phyloP scores from a whole-genome alignment of 2,113 vertebrate genomes.

The Macheiramphus alcinus region DNA sequence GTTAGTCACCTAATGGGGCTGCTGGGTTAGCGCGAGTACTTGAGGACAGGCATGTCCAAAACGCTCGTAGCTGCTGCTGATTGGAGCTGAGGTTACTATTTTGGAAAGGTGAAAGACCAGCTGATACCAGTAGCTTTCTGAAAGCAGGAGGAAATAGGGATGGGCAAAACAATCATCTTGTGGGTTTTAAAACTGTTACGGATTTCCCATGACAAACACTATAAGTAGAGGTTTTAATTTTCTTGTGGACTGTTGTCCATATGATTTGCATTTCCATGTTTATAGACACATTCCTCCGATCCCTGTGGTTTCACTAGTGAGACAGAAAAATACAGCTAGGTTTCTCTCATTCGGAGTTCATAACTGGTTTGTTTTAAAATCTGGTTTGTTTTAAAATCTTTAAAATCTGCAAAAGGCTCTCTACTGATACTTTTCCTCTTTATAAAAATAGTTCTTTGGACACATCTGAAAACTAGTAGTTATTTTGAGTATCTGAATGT shows the following conservation, averaged over 20 bases:
- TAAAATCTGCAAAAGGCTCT: neutral
- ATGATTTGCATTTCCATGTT: neutral
- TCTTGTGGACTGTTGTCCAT: neutral
- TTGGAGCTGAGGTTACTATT: neutral
- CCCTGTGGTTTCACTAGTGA: neutral
- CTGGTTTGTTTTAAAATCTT: neutral
- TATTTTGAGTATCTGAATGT: neutral
- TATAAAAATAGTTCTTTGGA: neutral
- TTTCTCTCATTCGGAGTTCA: neutral
- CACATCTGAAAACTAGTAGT: neutral
- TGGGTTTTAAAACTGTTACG: neutral
- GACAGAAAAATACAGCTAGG: neutral
- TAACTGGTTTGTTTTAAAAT: neutral
- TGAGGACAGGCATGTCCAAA: neutral
- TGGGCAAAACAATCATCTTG: neutral
- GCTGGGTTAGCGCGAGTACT: neutral
- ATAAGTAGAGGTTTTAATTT: neutral
- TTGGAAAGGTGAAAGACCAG: neutral
- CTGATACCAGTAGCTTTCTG: neutral
- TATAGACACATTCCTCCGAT: neutral
- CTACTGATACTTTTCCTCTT: neutral
- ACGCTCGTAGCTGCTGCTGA: neutral
- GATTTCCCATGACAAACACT: neutral
- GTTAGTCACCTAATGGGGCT: neutral
- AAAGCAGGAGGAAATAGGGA: neutral